Conservation (phyloP, 1,140 invertebrate species). For the Agrypnia vestita region DNA sequence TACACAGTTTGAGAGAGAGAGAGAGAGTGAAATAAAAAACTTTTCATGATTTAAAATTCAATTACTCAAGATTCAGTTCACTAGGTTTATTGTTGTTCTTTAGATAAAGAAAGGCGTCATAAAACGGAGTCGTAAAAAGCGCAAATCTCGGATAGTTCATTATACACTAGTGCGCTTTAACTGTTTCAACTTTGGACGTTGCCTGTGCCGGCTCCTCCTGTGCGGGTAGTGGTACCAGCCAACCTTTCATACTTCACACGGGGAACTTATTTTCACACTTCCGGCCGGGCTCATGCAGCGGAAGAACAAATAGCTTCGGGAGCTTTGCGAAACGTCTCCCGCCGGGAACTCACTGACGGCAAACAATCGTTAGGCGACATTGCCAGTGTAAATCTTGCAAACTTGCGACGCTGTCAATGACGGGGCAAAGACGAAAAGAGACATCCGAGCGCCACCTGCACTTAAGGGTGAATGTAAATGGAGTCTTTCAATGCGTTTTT, state of each 20-base stretch:
- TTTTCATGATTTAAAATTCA: slow-evolving; percentile 28
- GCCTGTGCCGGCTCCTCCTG: slow-evolving; percentile 1
- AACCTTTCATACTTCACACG: slow-evolving; percentile 26
- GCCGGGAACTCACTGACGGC: background rate
- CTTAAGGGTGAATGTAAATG: no score
- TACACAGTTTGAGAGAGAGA: background rate
- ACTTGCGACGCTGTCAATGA: slow-evolving; percentile 17
- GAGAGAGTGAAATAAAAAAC: slow-evolving; percentile 14
- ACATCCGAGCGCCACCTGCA: background rate
- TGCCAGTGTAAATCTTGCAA: slow-evolving; percentile 30
- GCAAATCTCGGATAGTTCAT: slow-evolving; percentile 33
- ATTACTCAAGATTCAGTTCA: slow-evolving; percentile 32
- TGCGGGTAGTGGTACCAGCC: background rate
- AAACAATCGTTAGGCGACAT: slow-evolving; percentile 52
- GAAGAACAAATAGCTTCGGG: slow-evolving; percentile 49
- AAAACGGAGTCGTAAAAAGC: slow-evolving; percentile 23
- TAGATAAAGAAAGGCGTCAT: slow-evolving; percentile 12
- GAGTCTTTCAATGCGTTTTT: no score
- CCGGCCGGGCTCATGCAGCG: slow-evolving; percentile 16
- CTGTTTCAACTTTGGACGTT: slow-evolving; percentile 26
- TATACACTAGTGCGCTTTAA: slow-evolving; percentile 14
- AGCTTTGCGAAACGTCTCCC: slow-evolving; percentile 23
- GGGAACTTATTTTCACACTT: slow-evolving; percentile 43
- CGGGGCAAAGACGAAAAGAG: background rate
- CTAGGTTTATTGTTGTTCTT: slow-evolving; percentile 25